phyloP scores from a whole-genome alignment of 2,888 invertebrate genomes.

The Sphecodes monilicornis region DNA sequence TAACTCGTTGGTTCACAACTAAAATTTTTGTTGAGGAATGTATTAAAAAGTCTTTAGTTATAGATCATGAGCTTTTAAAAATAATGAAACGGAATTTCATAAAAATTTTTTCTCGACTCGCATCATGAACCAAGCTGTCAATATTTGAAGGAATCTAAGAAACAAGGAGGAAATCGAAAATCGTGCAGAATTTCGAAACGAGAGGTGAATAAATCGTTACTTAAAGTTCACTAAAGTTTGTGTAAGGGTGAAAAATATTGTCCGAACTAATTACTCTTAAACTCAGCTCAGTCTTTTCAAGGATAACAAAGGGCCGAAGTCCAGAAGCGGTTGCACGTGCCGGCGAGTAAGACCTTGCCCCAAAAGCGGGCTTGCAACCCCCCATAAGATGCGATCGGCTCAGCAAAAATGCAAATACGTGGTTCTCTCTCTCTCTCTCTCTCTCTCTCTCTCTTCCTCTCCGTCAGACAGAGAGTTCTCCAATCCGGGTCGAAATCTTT shows the following conservation, averaged over 20 bases:
- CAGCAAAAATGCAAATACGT: neutral
- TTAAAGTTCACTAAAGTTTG: neutral
- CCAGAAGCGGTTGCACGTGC: neutral
- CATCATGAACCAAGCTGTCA: neutral
- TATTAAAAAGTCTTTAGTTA: no score
- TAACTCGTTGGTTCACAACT: no score
- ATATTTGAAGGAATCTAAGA: neutral
- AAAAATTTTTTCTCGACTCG: neutral
- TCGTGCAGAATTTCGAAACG: neutral
- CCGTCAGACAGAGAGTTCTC: neutral
- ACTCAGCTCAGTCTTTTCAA: neutral
- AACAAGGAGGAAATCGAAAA: neutral
- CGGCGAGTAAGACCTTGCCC: neutral
- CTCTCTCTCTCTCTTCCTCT: neutral
- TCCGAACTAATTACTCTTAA: neutral
- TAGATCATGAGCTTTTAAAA: no score
- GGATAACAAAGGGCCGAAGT: neutral
- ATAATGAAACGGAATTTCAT: no score
- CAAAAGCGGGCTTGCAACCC: neutral
- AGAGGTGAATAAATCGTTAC: neutral
- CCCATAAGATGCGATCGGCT: neutral
- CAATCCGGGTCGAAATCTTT: slow-evolving; percentile 22
- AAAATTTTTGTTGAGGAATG: no score
- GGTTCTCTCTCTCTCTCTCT: neutral
- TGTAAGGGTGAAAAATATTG: neutral